Evolutionary conservation across 2,113 vertebrate species (phyloP).

Genomic region (Pogona vitticeps): DNA sequence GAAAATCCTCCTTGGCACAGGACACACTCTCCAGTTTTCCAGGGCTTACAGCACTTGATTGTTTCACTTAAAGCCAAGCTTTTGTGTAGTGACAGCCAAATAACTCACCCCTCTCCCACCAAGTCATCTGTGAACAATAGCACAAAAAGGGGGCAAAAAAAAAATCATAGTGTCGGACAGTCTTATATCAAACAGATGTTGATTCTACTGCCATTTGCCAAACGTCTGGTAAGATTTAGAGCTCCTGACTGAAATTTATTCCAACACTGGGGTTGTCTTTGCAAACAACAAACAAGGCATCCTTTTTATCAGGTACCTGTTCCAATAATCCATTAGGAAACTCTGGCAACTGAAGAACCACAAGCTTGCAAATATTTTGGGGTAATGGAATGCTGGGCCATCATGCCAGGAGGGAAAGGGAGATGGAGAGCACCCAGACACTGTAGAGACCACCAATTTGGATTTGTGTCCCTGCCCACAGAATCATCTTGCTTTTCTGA

Average conservation of each 20-base stretch:
- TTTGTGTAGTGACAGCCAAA: background rate
- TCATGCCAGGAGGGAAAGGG: background rate
- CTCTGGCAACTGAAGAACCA: background rate
- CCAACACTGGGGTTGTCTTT: background rate
- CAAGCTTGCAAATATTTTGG: background rate
- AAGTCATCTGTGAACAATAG: conserved; percentile 23
- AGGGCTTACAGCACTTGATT: conserved; percentile 3
- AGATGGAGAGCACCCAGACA: background rate
- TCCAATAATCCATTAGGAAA: background rate
- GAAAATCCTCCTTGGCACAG: background rate
- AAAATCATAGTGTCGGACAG: background rate
- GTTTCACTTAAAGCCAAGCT: background rate
- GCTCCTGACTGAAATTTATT: conserved; percentile 2
- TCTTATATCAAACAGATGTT: conserved; percentile 16
- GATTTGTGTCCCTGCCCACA: background rate
- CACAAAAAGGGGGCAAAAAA: background rate
- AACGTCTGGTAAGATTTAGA: conserved; percentile 9
- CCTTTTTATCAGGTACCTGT: background rate
- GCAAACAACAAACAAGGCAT: background rate
- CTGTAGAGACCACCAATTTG: background rate
- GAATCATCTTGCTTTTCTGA: background rate
- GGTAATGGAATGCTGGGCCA: background rate
- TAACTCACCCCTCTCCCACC: background rate
- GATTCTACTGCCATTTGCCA: conserved; percentile 16
- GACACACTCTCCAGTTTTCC: conserved; percentile 7